These are phyloP conservation scores for Hycleus cichorii DNA, from an alignment of 1,140 invertebrate genomes.

Conservation along the genomic window DNA sequence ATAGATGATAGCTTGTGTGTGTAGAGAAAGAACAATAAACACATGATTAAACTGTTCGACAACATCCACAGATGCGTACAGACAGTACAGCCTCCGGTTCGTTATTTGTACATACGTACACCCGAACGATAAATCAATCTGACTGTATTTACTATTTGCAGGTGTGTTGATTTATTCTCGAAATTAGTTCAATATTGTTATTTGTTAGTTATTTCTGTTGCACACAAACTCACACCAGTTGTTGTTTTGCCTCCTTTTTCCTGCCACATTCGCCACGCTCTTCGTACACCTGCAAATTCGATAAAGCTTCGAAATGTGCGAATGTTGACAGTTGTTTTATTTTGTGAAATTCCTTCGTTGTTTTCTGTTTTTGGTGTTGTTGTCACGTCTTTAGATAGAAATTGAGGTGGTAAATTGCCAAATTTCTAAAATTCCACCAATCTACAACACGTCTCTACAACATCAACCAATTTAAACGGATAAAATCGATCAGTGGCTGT, in stretches of 20 bases:
- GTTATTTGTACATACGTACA: constrained; percentile 2
- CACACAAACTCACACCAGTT: neutral
- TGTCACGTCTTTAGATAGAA: too few relatives aligned
- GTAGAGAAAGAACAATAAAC: constrained; percentile 5
- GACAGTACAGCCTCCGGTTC: constrained; percentile 1
- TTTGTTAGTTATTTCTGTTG: too few relatives aligned
- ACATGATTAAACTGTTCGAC: constrained; percentile 15
- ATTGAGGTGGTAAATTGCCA: constrained; percentile 1
- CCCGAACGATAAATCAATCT: constrained; percentile 9
- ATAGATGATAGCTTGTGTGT: too few relatives aligned
- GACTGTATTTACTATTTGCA: constrained; percentile 4
- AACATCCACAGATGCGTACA: constrained; percentile 14
- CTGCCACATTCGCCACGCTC: constrained; percentile 1
- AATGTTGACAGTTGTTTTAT: too few relatives aligned
- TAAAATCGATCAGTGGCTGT: neutral
- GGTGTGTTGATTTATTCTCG: constrained; percentile 11
- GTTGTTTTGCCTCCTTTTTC: constrained; percentile 7
- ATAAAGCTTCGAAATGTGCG: too few relatives aligned
- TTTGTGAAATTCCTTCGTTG: too few relatives aligned
- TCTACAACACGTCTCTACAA: neutral
- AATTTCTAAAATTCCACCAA: constrained; percentile 9
- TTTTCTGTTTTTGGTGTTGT: too few relatives aligned
- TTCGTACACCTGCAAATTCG: constrained; percentile 1
- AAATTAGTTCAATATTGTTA: constrained; percentile 11
- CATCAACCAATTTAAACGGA: too few relatives aligned